Evolutionary conservation across 2,888 invertebrate genomes (phyloP).

Genomic region (Pachliopta kotzebuea): DNA sequence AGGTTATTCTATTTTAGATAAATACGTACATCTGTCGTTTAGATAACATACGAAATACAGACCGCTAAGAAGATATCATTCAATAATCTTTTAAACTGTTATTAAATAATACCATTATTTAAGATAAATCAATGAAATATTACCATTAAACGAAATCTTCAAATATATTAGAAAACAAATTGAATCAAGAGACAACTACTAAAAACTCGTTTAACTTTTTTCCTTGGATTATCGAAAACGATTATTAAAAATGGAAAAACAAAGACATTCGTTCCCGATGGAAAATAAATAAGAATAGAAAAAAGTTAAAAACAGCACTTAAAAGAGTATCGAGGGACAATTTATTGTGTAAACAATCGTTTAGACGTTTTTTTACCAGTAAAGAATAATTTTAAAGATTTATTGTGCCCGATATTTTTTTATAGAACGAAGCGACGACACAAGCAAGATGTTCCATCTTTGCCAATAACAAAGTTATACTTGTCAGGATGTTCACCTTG

Average conservation of each 20-base stretch:
- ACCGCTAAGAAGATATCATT: not conserved
- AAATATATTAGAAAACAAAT: no score
- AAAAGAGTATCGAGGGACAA: slow-evolving; percentile 16
- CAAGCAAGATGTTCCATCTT: no score
- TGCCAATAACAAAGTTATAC: no score
- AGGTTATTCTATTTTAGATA: slow-evolving; percentile 19
- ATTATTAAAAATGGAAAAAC: not conserved
- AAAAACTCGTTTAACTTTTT: no score
- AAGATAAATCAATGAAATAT: no score
- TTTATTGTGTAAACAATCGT: slow-evolving; percentile 3
- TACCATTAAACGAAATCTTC: no score
- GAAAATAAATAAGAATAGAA: not conserved
- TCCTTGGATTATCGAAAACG: not conserved
- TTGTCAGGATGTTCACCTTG: no score
- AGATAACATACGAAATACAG: not conserved
- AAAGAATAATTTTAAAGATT: not conserved
- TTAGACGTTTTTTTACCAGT: not conserved
- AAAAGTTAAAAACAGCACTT: not conserved
- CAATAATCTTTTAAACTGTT: no score
- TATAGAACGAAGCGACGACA: not conserved
- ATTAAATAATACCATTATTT: no score
- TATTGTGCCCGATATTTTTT: not conserved
- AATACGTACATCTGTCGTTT: slow-evolving; percentile 1
- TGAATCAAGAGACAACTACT: no score
- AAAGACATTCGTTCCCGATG: not conserved